Conservation (phyloP, 2,888 invertebrate species). For the Drosophila setosimentum region DNA sequence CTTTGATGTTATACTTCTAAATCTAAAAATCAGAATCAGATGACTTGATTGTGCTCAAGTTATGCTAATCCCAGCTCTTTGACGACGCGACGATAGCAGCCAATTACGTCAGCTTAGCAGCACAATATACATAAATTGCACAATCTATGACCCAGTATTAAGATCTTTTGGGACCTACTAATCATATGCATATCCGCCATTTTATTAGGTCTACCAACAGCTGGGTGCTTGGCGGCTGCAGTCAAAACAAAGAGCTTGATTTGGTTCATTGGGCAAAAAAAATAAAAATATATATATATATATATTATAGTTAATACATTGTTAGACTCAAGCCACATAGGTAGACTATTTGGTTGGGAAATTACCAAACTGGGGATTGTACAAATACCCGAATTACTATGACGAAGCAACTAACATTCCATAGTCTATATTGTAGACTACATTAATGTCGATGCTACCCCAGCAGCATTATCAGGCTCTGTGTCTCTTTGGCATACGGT, state of each 20-base stretch:
- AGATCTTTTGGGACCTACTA: constrained; percentile 11
- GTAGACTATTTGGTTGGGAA: not conserved
- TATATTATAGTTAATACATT: no score
- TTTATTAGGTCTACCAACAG: constrained; percentile 17
- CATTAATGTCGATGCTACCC: constrained; percentile 25
- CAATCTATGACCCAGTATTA: constrained; percentile 41
- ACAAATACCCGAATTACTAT: no score
- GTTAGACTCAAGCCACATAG: no score
- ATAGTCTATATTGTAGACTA: constrained; percentile 7
- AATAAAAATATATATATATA: no score
- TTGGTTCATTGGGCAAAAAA: constrained; percentile 31
- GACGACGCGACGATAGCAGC: constrained; percentile 48
- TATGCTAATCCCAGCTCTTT: constrained; percentile 57
- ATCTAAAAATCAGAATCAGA: constrained; percentile 38
- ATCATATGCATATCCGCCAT: constrained; percentile 53
- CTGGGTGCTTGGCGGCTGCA: constrained; percentile 38
- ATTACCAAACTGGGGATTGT: not conserved
- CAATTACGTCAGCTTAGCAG: constrained; percentile 63
- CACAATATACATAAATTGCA: constrained; percentile 55
- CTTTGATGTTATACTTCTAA: constrained; percentile 52
- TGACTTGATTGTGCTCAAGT: constrained; percentile 56
- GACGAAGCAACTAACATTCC: not conserved
- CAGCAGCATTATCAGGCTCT: constrained; percentile 15
- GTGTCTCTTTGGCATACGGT: constrained; percentile 38
- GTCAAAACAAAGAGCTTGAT: constrained; percentile 45